Evolutionary conservation across 2,797 vertebrate genomes (phyloP), one percentile per base, ranked within the genome.

Genomic region (Etheostoma perlongum): DNA sequence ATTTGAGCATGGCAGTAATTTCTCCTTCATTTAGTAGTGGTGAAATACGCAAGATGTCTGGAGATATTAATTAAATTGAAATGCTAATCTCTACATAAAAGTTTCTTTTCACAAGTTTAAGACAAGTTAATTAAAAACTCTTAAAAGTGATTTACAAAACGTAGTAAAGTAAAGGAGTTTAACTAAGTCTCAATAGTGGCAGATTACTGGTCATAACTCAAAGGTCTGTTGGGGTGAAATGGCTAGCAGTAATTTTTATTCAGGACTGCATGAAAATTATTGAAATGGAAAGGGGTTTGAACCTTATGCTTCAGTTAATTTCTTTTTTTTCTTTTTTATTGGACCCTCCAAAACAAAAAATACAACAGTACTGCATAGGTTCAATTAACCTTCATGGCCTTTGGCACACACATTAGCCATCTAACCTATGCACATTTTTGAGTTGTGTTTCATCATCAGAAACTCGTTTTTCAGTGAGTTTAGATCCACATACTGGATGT

Each of bases 31-130:
- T 85, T 80, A 57, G 40, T 61, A 48, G 33, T 36, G 54, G 40
- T 47, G 61, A 67, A 79, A 75, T 81, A 71, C 52, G 62, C 21
- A 54, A 67, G 55, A 75, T 51, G 59, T 85, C 77, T 85, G 58
- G 46, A 82, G 78, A 85, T 78, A 81, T 79, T 78, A 77, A 83
- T 88, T 85, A 77, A 18, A 25, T 73, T 66, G 27, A 72, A 84
- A 79, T 59, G 57, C 53, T 67, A 49, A 79, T 78, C 33, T 72
- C 36, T 1, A 9, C 65, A 59, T 72, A 16, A 49, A 66, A n/a
- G 53, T 74, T 75, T 61, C 12, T 76, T 74, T 73, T 21, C 55
- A 64, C 18, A 80, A 66, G 36, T 78, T 78, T n/a, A 66, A 63
- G 65, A 67, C 78, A 72, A 81, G 69, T 67, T 67, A 51, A 74